Conservation (phyloP, 2,113 vertebrate species). For the Antidorcas marsupialis region DNA sequence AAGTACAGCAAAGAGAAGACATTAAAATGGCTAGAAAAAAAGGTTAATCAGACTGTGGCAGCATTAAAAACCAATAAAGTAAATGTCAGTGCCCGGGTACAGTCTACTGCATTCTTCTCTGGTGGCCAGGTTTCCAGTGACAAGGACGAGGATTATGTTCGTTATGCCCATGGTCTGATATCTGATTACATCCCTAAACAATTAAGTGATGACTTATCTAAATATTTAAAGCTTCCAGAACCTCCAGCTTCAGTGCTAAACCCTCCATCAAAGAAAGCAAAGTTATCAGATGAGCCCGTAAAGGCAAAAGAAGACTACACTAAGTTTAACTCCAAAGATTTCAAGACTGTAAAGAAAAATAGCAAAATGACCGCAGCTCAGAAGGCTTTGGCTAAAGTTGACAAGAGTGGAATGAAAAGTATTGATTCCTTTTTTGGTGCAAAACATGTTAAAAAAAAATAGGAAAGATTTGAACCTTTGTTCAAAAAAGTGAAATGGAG, state of each 20-base stretch:
- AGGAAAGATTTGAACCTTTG: slow-evolving; percentile 78
- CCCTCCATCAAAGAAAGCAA: too few species aligned
- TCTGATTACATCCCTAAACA: slow-evolving; percentile 94
- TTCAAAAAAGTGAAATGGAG: slow-evolving; percentile 29
- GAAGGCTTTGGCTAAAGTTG: slow-evolving; percentile 95
- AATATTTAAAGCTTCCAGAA: slow-evolving; percentile 89
- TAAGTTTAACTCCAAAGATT: slow-evolving; percentile 91
- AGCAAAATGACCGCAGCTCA: slow-evolving; percentile 96
- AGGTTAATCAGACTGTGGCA: slow-evolving; percentile 89
- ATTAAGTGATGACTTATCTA: slow-evolving; percentile 88
- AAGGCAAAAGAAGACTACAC: slow-evolving; percentile 96
- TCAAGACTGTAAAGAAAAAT: slow-evolving; percentile 88
- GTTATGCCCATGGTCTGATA: slow-evolving; percentile 93
- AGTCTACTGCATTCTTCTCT: slow-evolving; percentile 84
- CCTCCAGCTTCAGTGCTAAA: too few species aligned
- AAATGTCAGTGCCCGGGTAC: slow-evolving; percentile 87
- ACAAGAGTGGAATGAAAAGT: slow-evolving; percentile 97
- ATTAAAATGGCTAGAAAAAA: too few species aligned
- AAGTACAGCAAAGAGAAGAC: too few species aligned
- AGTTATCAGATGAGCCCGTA: slow-evolving; percentile 88
- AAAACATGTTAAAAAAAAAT: slow-evolving; percentile 84
- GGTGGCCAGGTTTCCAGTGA: slow-evolving; percentile 78
- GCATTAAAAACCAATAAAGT: slow-evolving; percentile 86
- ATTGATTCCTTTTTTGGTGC: slow-evolving; percentile 93
- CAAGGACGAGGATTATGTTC: slow-evolving; percentile 88